Evolutionary conservation across 2,113 vertebrate genomes (phyloP).

Genomic region (Gymnocephalus cernua): DNA sequence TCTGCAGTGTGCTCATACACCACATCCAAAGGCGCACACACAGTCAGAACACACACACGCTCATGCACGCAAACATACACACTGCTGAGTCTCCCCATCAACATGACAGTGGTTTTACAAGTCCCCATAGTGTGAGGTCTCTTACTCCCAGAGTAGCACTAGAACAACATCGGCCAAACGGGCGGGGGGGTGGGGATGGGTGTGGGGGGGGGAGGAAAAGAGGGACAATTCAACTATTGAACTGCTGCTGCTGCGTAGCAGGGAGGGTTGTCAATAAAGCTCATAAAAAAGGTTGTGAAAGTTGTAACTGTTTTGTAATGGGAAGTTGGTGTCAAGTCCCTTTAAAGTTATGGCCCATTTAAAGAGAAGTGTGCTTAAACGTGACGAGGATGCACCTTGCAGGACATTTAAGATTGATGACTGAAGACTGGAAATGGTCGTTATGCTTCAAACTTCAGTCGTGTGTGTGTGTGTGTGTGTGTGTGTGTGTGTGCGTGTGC

Average conservation of each 20-base stretch:
- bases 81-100: constrained; percentile 71
- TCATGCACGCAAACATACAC: constrained; percentile 53
- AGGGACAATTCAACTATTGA: constrained; percentile 74
- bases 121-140: constrained; percentile 82
- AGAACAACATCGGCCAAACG: constrained; percentile 75
- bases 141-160: constrained; percentile 74
- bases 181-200: no score
- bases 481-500: constrained; percentile 4
- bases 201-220: constrained; percentile 10
- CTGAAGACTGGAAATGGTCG: constrained; percentile 66
- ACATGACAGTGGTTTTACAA: constrained; percentile 82
- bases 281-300: constrained; percentile 79
- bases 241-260: constrained; percentile 49
- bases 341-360: constrained; percentile 82
- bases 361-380: constrained; percentile 77
- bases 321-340: constrained; percentile 80
- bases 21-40: constrained; percentile 57
- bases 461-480: constrained; percentile 10
- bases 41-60: constrained; percentile 28
- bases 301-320: constrained; percentile 79
- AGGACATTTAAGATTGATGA: constrained; percentile 72
- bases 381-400: constrained; percentile 80
- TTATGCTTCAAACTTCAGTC: constrained; percentile 31
- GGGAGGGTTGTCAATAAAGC: constrained; percentile 79
- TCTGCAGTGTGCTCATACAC: constrained; percentile 67